Evolutionary conservation across 2,113 vertebrate species (phyloP), one percentile per base, ranked within the genome.

Genomic region (Pseudopodoces humilis): DNA sequence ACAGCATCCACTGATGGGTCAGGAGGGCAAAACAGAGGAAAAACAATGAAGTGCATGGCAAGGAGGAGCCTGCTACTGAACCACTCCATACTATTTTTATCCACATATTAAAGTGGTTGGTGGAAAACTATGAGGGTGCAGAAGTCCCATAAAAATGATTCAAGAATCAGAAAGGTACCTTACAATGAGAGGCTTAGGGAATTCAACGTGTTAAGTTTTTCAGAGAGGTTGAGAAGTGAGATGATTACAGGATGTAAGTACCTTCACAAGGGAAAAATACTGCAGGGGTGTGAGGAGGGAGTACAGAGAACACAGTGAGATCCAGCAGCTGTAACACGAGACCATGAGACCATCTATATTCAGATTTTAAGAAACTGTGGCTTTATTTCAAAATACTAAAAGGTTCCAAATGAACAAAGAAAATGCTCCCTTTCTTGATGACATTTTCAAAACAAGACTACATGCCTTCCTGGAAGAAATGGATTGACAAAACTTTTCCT

Each of bases 101-200:
- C 63, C n/a, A 41, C 18, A 16, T 52, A 86, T 92, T 65, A 21
- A 94, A 91, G 68, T 30, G 46, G n/a, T 22, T 50, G 23, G 64
- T 84, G 15, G 65, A 77, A 94, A 92, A 81, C 18, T 13, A 9
- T 31, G 63, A 86, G 23, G 30, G 39, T 60, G 41, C 64, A 91
- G 39, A 89, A 92, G 78, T 56, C 44, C 69, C 41, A 64, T 91
- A 84, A 92, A 96, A 92, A 87, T 25, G 27, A 94, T 52, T 89
- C 46, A 86, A 81, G 59, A 56, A 92, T 81, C 65, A 87, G 52
- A 91, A 95, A 92, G 33, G 35, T 16, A 64, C 39, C 35, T 89
- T 41, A 78, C 31, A 50, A 59, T 17, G 47, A 84, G 18, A 86
- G 33, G 81, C 52, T 94, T 43, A 39, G 81, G 55, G 84, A 94